Evolutionary conservation across 2,888 invertebrate species (phyloP).

Genomic region (Patella caerulea): DNA sequence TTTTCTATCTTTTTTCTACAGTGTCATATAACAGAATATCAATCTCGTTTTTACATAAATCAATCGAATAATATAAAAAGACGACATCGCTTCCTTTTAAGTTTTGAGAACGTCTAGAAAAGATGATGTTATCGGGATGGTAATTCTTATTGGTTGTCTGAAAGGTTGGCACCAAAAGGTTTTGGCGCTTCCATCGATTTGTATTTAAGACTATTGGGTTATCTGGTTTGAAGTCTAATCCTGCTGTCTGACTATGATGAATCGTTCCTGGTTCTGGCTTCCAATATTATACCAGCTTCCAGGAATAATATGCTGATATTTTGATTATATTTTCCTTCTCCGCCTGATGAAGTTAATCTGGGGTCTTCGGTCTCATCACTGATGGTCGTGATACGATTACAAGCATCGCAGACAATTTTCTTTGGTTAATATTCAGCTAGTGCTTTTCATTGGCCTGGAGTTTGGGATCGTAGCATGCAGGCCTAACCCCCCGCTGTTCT

Average conservation of each 20-base stretch:
- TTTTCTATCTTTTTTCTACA: no score
- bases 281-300: constrained; percentile 7
- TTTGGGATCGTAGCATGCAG: neutral
- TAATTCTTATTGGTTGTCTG: constrained; percentile 10
- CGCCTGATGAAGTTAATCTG: constrained; percentile 2
- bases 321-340: constrained; percentile 1
- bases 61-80: neutral
- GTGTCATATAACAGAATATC: constrained; percentile 6
- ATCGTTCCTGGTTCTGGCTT: neutral
- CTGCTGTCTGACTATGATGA: constrained; percentile 7
- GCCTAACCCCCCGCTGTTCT: neutral
- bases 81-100: neutral
- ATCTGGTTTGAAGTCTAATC: neutral
- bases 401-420: neutral
- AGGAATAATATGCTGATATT: neutral
- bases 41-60: constrained; percentile 9
- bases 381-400: constrained; percentile 9
- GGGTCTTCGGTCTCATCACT: constrained; percentile 6
- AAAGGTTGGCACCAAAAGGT: neutral
- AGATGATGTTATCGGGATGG: constrained; percentile 4
- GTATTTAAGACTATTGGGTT: constrained; percentile 7
- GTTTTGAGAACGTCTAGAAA: neutral
- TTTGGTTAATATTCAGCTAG: neutral
- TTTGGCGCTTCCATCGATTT: neutral
- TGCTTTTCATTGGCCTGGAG: neutral